Evolutionary conservation across 2,888 invertebrate species (phyloP).

Genomic region (Oxytorus armatus): DNA sequence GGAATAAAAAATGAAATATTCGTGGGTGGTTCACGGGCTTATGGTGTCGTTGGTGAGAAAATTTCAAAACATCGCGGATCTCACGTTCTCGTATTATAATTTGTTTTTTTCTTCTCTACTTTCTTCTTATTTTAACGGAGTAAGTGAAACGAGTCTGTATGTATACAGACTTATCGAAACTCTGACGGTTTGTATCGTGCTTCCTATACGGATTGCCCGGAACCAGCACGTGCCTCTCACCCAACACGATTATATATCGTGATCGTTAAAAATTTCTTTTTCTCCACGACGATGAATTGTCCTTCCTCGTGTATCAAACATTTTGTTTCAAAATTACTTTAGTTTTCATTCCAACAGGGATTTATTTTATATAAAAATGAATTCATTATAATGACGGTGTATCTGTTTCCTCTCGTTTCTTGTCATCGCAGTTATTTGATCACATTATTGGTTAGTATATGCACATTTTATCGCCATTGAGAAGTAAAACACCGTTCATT

Average conservation of each 20-base stretch:
- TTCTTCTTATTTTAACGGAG: neutral
- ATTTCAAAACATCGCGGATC: constrained; percentile 12
- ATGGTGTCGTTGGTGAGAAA: constrained; percentile 5
- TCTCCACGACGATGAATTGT: too few relatives aligned
- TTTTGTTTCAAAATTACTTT: too few relatives aligned
- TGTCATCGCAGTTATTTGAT: constrained; percentile 12
- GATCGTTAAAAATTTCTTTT: neutral
- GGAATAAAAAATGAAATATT: constrained; percentile 30
- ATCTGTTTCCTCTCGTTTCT: neutral
- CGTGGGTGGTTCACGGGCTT: constrained; percentile 31
- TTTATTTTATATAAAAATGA: too few relatives aligned
- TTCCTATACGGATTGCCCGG: neutral
- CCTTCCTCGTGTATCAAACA: too few relatives aligned
- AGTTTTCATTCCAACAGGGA: too few relatives aligned
- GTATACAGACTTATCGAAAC: neutral
- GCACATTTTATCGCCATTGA: constrained; percentile 36
- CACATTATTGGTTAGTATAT: neutral
- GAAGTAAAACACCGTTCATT: constrained; percentile 12
- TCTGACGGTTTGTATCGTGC: neutral
- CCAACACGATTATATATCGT: neutral
- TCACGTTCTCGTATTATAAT: constrained; percentile 11
- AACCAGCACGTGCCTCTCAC: neutral
- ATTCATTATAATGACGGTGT: too few relatives aligned
- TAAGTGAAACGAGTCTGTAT: too few relatives aligned
- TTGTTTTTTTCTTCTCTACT: constrained; percentile 16